Evolutionary conservation across 2,888 invertebrate species (phyloP).

Genomic region (Dendrolimus houi): DNA sequence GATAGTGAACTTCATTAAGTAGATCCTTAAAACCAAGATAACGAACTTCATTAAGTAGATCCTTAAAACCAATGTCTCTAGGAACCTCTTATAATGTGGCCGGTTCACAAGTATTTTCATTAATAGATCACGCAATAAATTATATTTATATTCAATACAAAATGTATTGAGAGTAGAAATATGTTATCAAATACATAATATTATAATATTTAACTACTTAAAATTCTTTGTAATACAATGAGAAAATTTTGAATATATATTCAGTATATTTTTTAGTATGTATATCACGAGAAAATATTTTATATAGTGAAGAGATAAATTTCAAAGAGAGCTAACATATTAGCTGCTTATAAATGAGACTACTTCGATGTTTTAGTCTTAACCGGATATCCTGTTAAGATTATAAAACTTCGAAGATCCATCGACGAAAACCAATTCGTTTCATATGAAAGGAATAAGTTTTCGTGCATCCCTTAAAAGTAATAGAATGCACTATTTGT

Average conservation of each 20-base stretch:
- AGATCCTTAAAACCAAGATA: background rate
- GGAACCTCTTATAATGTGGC: too few relatives aligned
- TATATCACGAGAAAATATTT: background rate
- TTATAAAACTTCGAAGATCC: too few relatives aligned
- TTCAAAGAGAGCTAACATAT: background rate
- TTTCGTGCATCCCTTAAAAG: too few relatives aligned
- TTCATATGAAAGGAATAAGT: too few relatives aligned
- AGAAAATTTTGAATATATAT: background rate
- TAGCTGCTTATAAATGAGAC: too few relatives aligned
- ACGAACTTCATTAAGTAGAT: background rate
- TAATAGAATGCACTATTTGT: too few relatives aligned
- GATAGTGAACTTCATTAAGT: background rate
- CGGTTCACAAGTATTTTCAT: too few relatives aligned
- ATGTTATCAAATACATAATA: background rate
- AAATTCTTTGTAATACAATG: background rate
- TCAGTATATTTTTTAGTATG: background rate
- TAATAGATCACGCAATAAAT: background rate
- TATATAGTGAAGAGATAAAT: background rate
- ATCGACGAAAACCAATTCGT: too few relatives aligned
- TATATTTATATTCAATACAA: background rate
- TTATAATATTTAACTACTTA: background rate
- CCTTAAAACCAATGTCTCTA: too few relatives aligned
- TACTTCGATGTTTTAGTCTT: too few relatives aligned
- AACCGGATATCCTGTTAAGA: too few relatives aligned
- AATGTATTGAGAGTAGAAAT: background rate